Evolutionary conservation across 1,140 invertebrate species (phyloP).

Genomic region (Laodelphax striatellus): DNA sequence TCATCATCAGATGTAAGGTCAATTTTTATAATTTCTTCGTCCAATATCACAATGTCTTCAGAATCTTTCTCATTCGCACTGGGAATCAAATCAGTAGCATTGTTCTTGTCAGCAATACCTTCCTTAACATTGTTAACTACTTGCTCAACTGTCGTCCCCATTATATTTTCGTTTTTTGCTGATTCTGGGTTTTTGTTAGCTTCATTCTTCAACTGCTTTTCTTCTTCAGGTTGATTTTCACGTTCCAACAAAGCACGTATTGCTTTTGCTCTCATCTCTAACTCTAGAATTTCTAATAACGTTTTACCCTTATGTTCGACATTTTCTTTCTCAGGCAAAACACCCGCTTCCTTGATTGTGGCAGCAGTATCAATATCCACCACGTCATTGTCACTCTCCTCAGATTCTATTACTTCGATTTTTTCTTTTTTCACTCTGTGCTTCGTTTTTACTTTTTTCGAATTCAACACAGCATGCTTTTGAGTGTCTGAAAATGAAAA

Average conservation of each 20-base stretch:
- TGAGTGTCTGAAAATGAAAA: no score
- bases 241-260: slow-evolving; percentile 33
- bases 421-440: slow-evolving; percentile 3
- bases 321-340: slow-evolving; percentile 1
- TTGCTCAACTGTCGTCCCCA: neutral
- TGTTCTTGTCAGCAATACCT: neutral
- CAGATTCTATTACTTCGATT: neutral
- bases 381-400: neutral
- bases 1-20: slow-evolving; percentile 4
- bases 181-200: neutral
- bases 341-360: neutral
- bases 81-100: neutral
- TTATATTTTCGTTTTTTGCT: neutral
- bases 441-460: slow-evolving; percentile 1
- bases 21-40: slow-evolving; percentile 4
- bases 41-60: slow-evolving; percentile 7
- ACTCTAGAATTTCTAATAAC: slow-evolving; percentile 37
- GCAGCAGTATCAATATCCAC: neutral
- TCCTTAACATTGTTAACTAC: neutral
- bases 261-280: slow-evolving; percentile 41
- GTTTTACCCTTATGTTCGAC: slow-evolving; percentile 32
- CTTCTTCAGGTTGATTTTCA: slow-evolving; percentile 6
- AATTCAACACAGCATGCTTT: neutral
- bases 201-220: slow-evolving; percentile 6
- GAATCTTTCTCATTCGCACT: slow-evolving; percentile 1